Conservation (phyloP, 2,888 invertebrate species). For the Meteorus cinctellus region DNA sequence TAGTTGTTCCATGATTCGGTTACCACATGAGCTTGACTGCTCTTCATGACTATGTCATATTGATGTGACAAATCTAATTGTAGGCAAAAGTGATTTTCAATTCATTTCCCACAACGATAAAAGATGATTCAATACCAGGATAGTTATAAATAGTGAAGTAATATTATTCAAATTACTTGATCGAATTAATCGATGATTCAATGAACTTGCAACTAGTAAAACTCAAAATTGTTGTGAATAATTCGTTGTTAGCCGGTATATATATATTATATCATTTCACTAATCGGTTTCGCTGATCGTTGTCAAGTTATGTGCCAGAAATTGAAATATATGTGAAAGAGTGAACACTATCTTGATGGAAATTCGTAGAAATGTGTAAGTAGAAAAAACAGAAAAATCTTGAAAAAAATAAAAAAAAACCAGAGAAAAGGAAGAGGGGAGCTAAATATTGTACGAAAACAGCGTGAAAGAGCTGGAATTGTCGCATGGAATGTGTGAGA, state of each 20-base stretch:
- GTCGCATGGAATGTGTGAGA: slow-evolving; percentile 48
- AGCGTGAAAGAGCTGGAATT: slow-evolving; percentile 33
- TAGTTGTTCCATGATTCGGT: slow-evolving; percentile 27
- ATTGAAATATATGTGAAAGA: slow-evolving; percentile 9
- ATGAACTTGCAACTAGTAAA: no score
- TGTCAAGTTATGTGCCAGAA: slow-evolving; percentile 15
- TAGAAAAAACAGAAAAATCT: slow-evolving; percentile 35
- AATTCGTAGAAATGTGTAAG: slow-evolving; percentile 28
- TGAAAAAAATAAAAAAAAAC: slow-evolving; percentile 44
- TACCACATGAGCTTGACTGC: neutral
- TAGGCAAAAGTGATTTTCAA: no score
- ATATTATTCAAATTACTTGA: no score
- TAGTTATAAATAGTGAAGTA: no score
- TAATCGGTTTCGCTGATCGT: neutral
- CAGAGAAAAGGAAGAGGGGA: slow-evolving; percentile 42
- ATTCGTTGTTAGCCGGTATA: no score
- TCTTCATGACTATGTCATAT: neutral
- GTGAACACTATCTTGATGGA: slow-evolving; percentile 22
- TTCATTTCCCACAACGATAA: no score
- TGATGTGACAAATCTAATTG: neutral
- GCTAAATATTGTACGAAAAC: neutral
- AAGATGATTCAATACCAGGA: no score
- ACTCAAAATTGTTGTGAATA: no score
- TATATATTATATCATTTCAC: neutral
- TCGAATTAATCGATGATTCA: no score